Conservation (phyloP, 2,113 vertebrate species). For the Platysternon megacephalum region DNA sequence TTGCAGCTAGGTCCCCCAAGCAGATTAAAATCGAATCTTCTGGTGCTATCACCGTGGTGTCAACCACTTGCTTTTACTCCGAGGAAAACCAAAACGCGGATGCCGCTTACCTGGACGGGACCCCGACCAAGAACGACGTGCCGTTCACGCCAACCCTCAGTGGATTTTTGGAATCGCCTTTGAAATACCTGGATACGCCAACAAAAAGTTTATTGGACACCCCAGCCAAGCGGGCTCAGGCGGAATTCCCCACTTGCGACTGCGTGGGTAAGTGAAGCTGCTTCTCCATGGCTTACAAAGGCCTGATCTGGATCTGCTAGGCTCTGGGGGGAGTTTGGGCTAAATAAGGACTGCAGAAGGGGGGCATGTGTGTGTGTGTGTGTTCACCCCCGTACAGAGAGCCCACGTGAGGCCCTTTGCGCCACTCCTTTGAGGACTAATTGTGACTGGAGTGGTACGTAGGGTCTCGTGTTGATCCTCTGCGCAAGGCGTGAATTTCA, state of each 20-base stretch:
- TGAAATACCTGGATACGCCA: constrained; percentile 94
- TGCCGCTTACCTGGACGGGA: constrained; percentile 78
- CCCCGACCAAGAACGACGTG: constrained; percentile 89
- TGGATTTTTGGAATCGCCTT: constrained; percentile 94
- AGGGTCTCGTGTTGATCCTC: not conserved
- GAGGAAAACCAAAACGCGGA: constrained; percentile 78
- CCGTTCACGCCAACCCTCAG: constrained; percentile 90
- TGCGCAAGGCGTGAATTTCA: not conserved
- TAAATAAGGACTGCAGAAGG: not conserved
- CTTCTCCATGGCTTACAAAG: rapidly evolving
- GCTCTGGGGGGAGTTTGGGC: rapidly evolving
- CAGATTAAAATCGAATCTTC: constrained; percentile 95
- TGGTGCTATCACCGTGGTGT: constrained; percentile 93
- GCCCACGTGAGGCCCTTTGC: no score
- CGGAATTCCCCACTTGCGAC: constrained; percentile 92
- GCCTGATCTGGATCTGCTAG: rapidly evolving
- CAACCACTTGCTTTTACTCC: constrained; percentile 90
- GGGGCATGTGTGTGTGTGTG: not conserved
- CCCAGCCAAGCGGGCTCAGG: constrained; percentile 89
- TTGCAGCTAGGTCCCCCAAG: constrained; percentile 82
- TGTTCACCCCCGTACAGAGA: not conserved
- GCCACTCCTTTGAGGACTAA: not conserved
- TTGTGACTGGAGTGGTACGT: not conserved
- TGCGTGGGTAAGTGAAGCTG: constrained; percentile 90
- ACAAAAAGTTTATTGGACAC: constrained; percentile 95